Base-by-base conservation (phyloP, 37 sponge, comb jelly and placozoan species). In the Crambe crambe region DNA sequence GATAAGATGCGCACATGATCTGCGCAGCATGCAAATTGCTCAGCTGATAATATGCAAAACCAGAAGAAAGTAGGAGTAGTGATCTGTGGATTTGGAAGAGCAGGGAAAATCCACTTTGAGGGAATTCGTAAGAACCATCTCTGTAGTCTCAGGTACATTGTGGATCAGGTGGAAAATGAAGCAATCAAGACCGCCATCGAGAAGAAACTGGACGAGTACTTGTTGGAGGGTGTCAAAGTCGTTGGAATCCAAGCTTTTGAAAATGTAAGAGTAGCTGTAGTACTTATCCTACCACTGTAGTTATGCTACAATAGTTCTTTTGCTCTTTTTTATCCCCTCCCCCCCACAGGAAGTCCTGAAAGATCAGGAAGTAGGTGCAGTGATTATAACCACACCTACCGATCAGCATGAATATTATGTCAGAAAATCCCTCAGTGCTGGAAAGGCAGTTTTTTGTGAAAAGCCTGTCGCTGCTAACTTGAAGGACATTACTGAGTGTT, bases 361-460 rank as follows among this genome's bases (percentile, higher is more conserved):
- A 29, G 95, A 94, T 51, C 31, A 38, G 0, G 80, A 87, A 34
- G 61, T 94, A 25, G 39, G 81, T 8, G 83, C 80, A 3, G 87
- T 90, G 2, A 56, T 94, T 2, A 75, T 94, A 1, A 68, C 91
- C 43, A 90, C 95, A 26, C 91, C 95, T 0, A 90, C 95, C 27
- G 36, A 63, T 37, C 37, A 78, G 20, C 95, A 94, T 61, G 86
- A 87, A 56, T 37, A 42, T 8, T 90, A 86, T 58, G 85, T 94
- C 38, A 27, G 42, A n/a, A 42, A 31, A 23, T 60, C 90, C 23
- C 79, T 94, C 18, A 15, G 65, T 21, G 88, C 87, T 0, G 77
- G 78, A 5, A 87, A 85, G 56, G 91, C 89, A 4, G 95, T 94
- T 1, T 94, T 94, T 60, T 89, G 95, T 64, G 95, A 94, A 68